Conservation (phyloP, 2,113 vertebrate genomes). For the Mobula hypostoma region DNA sequence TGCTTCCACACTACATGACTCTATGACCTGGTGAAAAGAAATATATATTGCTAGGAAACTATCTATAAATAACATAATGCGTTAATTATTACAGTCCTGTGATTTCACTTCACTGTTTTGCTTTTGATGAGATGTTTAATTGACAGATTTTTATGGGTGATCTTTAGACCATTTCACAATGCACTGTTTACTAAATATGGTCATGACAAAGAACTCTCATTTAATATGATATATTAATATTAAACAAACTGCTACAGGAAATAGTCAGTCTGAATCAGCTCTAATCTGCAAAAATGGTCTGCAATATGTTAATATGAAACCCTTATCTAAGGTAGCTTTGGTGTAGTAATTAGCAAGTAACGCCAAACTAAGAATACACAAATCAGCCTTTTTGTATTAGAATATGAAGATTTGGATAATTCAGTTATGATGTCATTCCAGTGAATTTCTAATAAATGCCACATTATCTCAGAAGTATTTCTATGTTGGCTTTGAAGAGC, state of each 20-base stretch:
- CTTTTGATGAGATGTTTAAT: not conserved
- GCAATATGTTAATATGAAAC: not conserved
- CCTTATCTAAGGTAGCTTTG: not conserved
- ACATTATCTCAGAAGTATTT: not conserved
- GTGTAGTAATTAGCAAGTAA: not conserved
- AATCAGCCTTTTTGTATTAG: not conserved
- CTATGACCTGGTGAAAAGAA: no score
- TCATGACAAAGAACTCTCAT: not conserved
- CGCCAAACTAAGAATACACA: not conserved
- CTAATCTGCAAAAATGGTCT: not conserved
- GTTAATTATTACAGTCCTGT: not conserved
- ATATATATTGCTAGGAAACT: not conserved
- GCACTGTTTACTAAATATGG: not conserved
- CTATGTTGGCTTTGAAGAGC: no score
- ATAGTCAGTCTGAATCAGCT: constrained; percentile 10
- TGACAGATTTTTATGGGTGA: not conserved
- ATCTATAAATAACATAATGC: not conserved
- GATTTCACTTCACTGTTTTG: not conserved
- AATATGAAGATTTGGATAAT: not conserved
- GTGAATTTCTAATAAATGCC: not conserved
- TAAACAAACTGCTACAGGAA: constrained; percentile 12
- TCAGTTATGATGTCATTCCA: not conserved
- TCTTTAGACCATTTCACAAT: constrained; percentile 29
- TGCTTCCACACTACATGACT: no score
- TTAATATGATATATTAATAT: not conserved